A percentile compares a stretch with the other conserved stretches of the same genome.
These are phyloP conservation scores for Eilema sororculum DNA, from an alignment of 2,888 invertebrate species.

Conservation along the genomic window DNA sequence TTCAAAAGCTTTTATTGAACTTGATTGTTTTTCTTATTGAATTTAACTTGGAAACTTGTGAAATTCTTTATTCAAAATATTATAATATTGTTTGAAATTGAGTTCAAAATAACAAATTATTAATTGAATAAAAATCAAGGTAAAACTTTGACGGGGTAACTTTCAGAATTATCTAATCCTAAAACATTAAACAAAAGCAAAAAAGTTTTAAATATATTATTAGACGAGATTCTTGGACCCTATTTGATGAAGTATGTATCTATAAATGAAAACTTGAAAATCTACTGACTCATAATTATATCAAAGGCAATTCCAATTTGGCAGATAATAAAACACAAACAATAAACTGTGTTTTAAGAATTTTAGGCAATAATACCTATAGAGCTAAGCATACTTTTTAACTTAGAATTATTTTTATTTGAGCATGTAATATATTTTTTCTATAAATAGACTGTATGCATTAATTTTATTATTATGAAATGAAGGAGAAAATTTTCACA, in stretches of 20 bases:
- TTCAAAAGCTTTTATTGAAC: not conserved
- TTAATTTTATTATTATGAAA: not conserved
- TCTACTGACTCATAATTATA: not conserved
- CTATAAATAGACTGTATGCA: not conserved
- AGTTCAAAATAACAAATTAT: not conserved
- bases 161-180: no score
- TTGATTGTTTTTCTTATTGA: constrained; percentile 1
- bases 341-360: no score
- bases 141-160: not conserved
- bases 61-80: not conserved
- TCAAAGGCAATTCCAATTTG: no score
- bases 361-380: no score
- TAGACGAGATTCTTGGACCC: no score
- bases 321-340: no score
- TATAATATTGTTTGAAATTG: not conserved
- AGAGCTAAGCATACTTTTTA: no score
- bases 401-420: not conserved
- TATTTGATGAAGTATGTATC: no score
- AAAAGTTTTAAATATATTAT: no score
- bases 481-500: not conserved
- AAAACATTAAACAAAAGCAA: no score
- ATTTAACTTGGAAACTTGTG: not conserved
- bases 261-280: no score
- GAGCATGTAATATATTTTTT: not conserved
- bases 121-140: not conserved